Percentiles rank a stretch among this genome's conserved stretches.
These are phyloP conservation scores for Pygoscelis adeliae DNA, from an alignment of 2,113 vertebrate genomes.

Conservation along the genomic window DNA sequence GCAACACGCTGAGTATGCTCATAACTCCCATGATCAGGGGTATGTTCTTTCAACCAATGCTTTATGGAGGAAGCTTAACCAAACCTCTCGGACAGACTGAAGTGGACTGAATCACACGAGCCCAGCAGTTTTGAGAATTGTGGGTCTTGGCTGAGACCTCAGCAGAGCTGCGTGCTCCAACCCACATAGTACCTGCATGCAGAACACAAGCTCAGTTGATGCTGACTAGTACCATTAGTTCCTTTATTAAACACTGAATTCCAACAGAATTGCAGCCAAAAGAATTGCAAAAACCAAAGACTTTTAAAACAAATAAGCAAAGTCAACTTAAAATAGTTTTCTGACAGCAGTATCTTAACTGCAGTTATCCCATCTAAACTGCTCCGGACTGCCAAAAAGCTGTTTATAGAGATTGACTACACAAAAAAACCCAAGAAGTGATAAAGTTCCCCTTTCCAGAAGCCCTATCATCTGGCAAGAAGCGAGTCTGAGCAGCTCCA, in stretches of 20 bases:
- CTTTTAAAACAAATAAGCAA: background rate
- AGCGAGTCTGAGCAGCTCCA: background rate
- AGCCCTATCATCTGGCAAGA: background rate
- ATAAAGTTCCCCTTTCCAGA: background rate
- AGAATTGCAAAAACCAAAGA: background rate
- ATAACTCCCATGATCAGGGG: fast-evolving
- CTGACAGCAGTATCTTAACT: background rate
- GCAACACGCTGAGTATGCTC: fast-evolving
- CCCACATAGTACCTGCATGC: background rate
- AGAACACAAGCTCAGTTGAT: fast-evolving
- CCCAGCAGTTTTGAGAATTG: background rate
- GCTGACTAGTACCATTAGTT: background rate
- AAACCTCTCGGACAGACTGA: background rate
- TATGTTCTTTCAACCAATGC: fast-evolving
- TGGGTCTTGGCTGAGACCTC: background rate
- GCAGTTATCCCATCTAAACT: background rate
- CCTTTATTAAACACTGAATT: background rate
- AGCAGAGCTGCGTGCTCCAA: background rate
- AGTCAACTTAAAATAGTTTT: background rate
- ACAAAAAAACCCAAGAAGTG: background rate
- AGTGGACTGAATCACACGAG: fast-evolving
- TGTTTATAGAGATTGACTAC: background rate
- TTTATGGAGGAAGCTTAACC: background rate
- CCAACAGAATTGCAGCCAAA: background rate
- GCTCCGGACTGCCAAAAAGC: background rate